Evolutionary conservation across 2,888 invertebrate species (phyloP).

Genomic region (Andrena trimmerana): DNA sequence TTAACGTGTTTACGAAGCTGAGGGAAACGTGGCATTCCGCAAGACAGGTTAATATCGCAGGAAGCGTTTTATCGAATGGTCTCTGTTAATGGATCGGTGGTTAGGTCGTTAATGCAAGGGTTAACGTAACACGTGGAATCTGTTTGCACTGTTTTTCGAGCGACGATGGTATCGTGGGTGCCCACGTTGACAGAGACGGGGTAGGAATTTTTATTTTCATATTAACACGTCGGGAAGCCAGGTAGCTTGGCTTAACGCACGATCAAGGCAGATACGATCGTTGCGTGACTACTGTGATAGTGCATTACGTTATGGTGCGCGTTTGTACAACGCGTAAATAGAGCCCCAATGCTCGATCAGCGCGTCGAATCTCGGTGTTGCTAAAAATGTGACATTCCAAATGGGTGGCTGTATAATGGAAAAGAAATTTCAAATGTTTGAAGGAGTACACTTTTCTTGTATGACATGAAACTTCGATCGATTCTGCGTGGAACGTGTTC

Average conservation of each 20-base stretch:
- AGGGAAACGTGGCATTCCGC: background rate
- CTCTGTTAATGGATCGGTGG: background rate
- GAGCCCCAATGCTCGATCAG: constrained; percentile 9
- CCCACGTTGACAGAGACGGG: background rate
- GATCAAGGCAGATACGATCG: constrained; percentile 7
- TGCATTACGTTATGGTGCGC: constrained; percentile 10
- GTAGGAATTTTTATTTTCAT: constrained; percentile 1
- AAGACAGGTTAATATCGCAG: background rate
- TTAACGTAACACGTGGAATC: background rate
- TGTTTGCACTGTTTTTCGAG: background rate
- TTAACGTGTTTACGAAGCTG: too few species aligned
- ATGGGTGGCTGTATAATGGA: background rate
- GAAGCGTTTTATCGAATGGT: background rate
- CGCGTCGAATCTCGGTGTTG: background rate
- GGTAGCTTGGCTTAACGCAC: constrained; percentile 4
- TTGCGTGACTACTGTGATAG: constrained; percentile 34
- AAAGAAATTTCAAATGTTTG: background rate
- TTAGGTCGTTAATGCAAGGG: background rate
- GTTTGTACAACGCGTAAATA: constrained; percentile 23
- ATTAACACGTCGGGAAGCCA: constrained; percentile 3
- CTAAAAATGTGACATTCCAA: constrained; percentile 7
- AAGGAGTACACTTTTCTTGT: background rate
- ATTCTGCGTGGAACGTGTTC: too few species aligned
- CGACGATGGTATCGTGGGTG: background rate
- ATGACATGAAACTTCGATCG: background rate